Base-by-base conservation (phyloP, 2,888 invertebrate genomes). In the Saturnia pavonia region DNA sequence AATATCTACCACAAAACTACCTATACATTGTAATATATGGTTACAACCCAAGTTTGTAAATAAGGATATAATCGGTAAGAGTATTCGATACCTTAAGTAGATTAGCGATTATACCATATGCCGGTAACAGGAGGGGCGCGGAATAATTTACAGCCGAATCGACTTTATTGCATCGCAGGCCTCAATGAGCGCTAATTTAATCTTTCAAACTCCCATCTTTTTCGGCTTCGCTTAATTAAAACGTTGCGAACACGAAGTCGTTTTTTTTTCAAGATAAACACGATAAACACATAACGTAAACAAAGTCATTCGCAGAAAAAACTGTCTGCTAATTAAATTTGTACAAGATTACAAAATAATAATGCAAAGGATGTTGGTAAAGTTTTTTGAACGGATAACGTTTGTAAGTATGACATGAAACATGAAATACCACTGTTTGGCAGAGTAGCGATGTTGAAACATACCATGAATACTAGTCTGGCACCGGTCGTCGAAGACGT, bases 101-200 rank as follows among this genome's bases (percentile, higher is more conserved):
- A 87, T 86, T 87, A 87, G 81, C 78, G 79, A 84, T 82, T 84
- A 86, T 83, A 83, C 80, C 90, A 88, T 88, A 88, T 89, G 91
- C 84, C 81, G 73, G 77, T 78, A 88, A 85, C 85, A 85, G 82
- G 81, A 86, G 86, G 88, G 88, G 86, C 74, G 80, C 75, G 81
- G 76, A 11, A 77, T 79, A 87, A 88, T 87, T 87, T 88, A 88
- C 85, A 83, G 84, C 81, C 77, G 80, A 87, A 86, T 88, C 83
- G 78, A 80, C 84, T 85, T 88, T 88, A 89, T 88, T 88, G 84
- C 86, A 85, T 85, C 85, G 88, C 84, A 82, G 87, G 85, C 85
- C 80, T 80, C 83, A 81, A 81, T 86, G 86, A 82, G 82, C 85
- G 78, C 80, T 85, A 83, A 89, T 82, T 85, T 80, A 83, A 88